Base-by-base conservation (phyloP, 92 coral and sea anemone species). In the Meandrina meandrites region DNA sequence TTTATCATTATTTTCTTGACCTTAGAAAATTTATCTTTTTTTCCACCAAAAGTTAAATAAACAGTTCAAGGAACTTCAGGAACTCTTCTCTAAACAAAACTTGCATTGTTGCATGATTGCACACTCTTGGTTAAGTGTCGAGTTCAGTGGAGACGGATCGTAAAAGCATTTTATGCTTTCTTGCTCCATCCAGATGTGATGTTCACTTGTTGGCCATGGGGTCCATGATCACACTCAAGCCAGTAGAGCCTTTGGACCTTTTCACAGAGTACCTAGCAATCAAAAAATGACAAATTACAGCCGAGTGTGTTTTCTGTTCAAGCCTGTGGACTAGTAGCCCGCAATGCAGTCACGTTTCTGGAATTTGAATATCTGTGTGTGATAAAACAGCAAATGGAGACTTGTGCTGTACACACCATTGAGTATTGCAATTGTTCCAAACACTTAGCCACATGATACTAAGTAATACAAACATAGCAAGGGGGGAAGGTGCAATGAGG, bases 221-320 rank as follows among this genome's bases (percentile, higher is more conserved):
- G 76, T 96, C 98, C 98, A 96, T 94, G 18, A 86, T 89, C 27
- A 96, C 94, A 87, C 95, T 93, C 88, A 96, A 16, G 24, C 96
- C 96, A 67, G 93, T 75, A 14, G 98, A 95, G 2, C 89, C 94
- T 27, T 82, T 79, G 28, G 92, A 84, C 35, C 96, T 84, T 62
- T 83, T 91, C 14, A 95, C 89, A 70, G 88, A 91, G 83, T 90
- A 96, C 69, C 98, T 96, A 73, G n/a, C 64, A 76, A 50, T 77
- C 11, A 51, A 53, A 14, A 47, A 24, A 40, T 35, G 27, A 35
- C 45, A 73, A 1, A 70, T 73, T 37, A 73, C 28, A 19, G 12
- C 18, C 11, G 35, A 28, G 35, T 17, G 10, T 66, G 71, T 66
- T n/a, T 66, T 66, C 27, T 30, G 5, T 66, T 30, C 71, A 66